These are phyloP conservation scores for Arenaria interpres DNA, from an alignment of 2,113 vertebrate species.

Conservation along the genomic window DNA sequence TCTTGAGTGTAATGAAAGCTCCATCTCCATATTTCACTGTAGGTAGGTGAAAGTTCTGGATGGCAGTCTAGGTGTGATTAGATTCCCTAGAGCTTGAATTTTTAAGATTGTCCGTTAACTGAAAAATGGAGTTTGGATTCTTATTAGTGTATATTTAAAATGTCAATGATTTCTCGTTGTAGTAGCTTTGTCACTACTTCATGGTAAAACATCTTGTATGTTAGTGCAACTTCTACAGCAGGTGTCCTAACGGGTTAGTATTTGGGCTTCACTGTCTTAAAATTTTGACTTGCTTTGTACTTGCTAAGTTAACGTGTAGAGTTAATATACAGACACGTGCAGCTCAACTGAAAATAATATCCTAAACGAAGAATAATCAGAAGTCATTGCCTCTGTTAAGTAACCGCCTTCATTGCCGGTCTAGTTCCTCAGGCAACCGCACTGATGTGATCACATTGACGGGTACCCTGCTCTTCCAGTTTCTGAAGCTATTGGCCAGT, in stretches of 20 bases:
- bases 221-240: background rate
- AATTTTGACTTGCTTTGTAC: background rate
- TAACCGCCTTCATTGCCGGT: background rate
- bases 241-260: background rate
- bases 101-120: background rate
- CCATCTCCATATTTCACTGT: background rate
- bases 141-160: background rate
- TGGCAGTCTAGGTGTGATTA: background rate
- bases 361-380: background rate
- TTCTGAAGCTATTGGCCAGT: background rate
- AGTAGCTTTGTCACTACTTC: background rate
- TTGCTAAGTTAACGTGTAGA: background rate
- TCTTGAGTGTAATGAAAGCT: conserved; percentile 16
- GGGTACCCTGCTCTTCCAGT: background rate
- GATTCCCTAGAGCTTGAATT: background rate
- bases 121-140: background rate
- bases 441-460: background rate
- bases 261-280: background rate
- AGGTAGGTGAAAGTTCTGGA: background rate
- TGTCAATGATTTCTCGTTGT: background rate
- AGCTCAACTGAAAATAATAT: background rate
- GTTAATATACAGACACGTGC: background rate
- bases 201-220: background rate
- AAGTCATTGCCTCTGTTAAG: background rate
- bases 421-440: background rate